Percentiles rank a stretch among this genome's conserved stretches.
Evolutionary conservation across 2,113 vertebrate species (phyloP).

Genomic region (Egretta garzetta): DNA sequence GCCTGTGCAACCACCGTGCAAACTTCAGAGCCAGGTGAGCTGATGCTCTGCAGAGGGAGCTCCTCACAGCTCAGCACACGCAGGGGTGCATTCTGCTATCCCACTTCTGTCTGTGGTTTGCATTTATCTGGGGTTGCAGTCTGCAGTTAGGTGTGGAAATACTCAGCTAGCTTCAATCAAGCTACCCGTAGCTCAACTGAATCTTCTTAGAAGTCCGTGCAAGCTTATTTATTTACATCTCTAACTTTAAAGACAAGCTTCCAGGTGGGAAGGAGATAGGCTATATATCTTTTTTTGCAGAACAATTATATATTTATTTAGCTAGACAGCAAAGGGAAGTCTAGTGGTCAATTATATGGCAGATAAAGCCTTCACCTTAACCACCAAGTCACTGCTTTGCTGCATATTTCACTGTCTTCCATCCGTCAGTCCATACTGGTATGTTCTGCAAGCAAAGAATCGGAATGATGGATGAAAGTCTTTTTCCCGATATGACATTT

Average conservation of each 20-base stretch:
- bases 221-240: not conserved
- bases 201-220: not conserved
- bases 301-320: not conserved
- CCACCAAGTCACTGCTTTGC: not conserved
- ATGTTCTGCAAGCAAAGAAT: not conserved
- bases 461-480: not conserved
- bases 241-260: not conserved
- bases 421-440: not conserved
- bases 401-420: not conserved
- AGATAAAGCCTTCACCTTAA: not conserved
- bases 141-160: not conserved
- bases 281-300: not conserved
- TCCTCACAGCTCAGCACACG: not conserved
- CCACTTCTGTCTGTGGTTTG: not conserved
- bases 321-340: not conserved
- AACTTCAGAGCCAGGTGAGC: not conserved
- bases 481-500: not conserved
- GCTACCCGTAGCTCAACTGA: not conserved
- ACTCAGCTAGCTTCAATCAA: not conserved
- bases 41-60: not conserved
- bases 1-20: not conserved
- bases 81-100: not conserved
- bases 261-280: not conserved
- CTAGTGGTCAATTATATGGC: not conserved
- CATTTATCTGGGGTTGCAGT: not conserved